Base-by-base conservation (phyloP, 2,888 invertebrate genomes). In the Toxonevra muliebris region DNA sequence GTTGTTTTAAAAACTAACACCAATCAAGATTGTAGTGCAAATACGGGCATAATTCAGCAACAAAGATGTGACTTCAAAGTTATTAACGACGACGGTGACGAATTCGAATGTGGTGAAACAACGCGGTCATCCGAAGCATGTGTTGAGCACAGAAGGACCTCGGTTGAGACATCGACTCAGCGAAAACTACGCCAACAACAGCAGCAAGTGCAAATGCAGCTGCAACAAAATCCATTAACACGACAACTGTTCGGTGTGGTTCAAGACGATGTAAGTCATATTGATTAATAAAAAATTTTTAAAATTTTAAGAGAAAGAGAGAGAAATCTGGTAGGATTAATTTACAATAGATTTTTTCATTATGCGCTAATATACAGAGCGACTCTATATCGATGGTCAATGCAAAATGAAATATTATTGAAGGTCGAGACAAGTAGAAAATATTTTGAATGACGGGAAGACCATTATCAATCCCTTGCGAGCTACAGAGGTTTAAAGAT, bases 161-260 rank as follows among this genome's bases (percentile, higher is more conserved):
- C 50, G 50, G 2, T 48, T 48, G 13, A 30, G 30, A 30, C 30
- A 30, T 7, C 7, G 7, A 30, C 30, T 30, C 30, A 30, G 30
- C 30, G 7, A 13, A 48, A 13, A 48, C 4, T 4, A n/a, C 58
- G 59, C 13, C 57, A 57, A 9, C 68, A 42, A 15, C 58, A 63
- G 48, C 53, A 57, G 20, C 66, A 61, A 65, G 69, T 53, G 61
- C 63, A 69, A 71, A 57, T 64, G 65, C 63, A 66, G 40, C 30
- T 69, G n/a, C 66, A 69, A 45, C 69, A 69, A 55, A 66, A 69
- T 54, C 69, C 66, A 9, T 63, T 60, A 11, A 69, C 69, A 30
- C 62, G 66, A 10, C 69, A 69, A 60, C 63, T 66, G n/a, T 66
- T 66, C 19, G 69, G 66, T 13, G 66, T 66, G 41, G 13, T 66